A percentile compares a stretch with the other conserved stretches of the same genome.
Evolutionary conservation across 2,888 invertebrate genomes (phyloP).

Genomic region (Parasteatoda lunata): DNA sequence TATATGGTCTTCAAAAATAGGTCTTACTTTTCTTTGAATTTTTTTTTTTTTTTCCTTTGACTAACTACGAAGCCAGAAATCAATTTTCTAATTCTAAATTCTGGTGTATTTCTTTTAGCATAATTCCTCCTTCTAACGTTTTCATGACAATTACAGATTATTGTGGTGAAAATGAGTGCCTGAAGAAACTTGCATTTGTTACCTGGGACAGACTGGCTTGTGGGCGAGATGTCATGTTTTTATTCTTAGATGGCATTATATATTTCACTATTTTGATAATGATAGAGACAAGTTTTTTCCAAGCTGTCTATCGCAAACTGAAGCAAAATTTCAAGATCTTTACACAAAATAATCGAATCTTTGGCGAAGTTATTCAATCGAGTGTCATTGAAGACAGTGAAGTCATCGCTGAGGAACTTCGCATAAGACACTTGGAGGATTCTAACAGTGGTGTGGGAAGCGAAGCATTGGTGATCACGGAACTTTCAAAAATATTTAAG

Average conservation of each 20-base stretch:
- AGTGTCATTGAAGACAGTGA: slow-evolving; percentile 11
- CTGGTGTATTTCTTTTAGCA: too few species aligned
- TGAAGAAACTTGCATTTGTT: neutral
- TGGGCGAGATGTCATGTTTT: slow-evolving; percentile 17
- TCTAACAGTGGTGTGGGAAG: neutral
- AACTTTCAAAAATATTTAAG: slow-evolving; percentile 65
- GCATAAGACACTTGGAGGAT: neutral
- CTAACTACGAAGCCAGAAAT: too few species aligned
- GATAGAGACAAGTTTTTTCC: neutral
- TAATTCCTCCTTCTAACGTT: neutral
- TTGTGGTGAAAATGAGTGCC: slow-evolving; percentile 4
- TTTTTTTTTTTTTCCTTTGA: too few species aligned
- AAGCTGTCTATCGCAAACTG: neutral
- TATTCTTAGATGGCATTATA: slow-evolving; percentile 12
- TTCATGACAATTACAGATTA: slow-evolving; percentile 1
- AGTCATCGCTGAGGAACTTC: slow-evolving; percentile 23
- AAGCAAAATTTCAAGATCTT: neutral
- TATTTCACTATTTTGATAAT: slow-evolving; percentile 4
- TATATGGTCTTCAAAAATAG: too few species aligned
- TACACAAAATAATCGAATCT: neutral
- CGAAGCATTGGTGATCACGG: neutral
- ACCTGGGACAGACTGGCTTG: slow-evolving; percentile 15
- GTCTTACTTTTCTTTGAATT: too few species aligned
- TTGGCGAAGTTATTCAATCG: neutral
- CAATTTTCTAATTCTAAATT: too few species aligned